These are phyloP conservation scores for Zaprionus bogoriensis DNA, from an alignment of 2,888 invertebrate species.

Conservation along the genomic window DNA sequence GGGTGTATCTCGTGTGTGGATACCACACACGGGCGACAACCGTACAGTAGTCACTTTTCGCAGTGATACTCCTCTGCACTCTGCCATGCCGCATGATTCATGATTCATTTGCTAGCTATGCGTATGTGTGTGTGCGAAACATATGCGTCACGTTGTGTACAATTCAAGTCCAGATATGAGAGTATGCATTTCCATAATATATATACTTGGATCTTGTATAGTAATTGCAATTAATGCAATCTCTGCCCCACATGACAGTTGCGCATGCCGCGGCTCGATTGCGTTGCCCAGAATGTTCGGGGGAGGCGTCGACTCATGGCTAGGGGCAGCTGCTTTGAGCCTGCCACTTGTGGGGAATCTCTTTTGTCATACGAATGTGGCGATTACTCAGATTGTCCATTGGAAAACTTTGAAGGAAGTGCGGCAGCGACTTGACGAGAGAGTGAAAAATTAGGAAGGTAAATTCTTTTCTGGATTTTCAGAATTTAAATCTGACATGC, in stretches of 20 bases:
- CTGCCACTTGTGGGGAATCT: conserved; percentile 13
- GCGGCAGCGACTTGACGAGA: too few species aligned
- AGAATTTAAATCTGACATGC: too few species aligned
- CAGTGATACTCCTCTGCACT: background rate
- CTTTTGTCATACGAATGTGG: too few species aligned
- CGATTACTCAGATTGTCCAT: too few species aligned
- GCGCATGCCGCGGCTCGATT: conserved; percentile 29
- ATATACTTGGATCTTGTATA: conserved; percentile 41
- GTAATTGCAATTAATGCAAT: conserved; percentile 72
- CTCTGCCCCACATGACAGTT: conserved; percentile 56
- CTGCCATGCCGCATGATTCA: background rate
- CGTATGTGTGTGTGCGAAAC: too few species aligned
- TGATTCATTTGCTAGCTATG: conserved; percentile 64
- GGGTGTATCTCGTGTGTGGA: conserved; percentile 38
- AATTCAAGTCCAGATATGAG: background rate
- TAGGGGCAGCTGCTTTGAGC: conserved; percentile 9
- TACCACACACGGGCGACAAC: conserved; percentile 34
- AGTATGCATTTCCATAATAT: conserved; percentile 11
- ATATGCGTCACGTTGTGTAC: conserved; percentile 63
- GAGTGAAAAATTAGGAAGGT: too few species aligned
- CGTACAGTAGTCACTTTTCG: too few species aligned
- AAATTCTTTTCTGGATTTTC: too few species aligned
- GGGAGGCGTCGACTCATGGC: conserved; percentile 24
- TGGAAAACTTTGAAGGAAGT: too few species aligned
- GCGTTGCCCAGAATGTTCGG: conserved; percentile 31